Evolutionary conservation across 2,888 invertebrate species (phyloP).

Genomic region (Diachrysia chrysitis): DNA sequence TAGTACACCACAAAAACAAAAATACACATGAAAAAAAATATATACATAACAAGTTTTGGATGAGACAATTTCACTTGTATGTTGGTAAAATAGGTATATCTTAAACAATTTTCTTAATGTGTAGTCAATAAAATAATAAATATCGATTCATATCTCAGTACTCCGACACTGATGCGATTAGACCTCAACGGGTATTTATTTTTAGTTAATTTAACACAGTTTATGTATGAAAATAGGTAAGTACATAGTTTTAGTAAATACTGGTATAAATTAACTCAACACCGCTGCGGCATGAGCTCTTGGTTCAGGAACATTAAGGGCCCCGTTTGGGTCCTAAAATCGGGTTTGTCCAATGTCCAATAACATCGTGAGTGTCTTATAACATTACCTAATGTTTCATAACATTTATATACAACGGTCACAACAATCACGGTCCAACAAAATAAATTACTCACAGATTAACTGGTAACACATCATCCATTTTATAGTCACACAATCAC

Average conservation of each 20-base stretch:
- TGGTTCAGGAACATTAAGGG: no score
- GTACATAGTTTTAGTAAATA: not conserved
- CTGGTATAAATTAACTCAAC: no score
- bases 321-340: no score
- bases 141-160: not conserved
- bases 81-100: no score
- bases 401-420: no score
- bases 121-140: conserved; percentile 31
- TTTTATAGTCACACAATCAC: conserved; percentile 4
- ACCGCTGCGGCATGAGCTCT: no score
- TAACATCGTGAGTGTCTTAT: no score
- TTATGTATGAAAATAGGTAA: not conserved
- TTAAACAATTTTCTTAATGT: conserved; percentile 16
- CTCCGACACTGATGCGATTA: not conserved
- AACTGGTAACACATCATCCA: conserved; percentile 11
- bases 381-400: no score
- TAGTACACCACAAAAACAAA: no score
- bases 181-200: not conserved
- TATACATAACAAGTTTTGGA: not conserved
- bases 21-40: no score
- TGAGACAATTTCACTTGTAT: not conserved
- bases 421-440: not conserved
- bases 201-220: not conserved
- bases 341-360: no score
- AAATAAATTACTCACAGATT: conserved; percentile 22